Percentiles rank a stretch among this genome's conserved stretches.
phyloP scores from a whole-genome alignment of 2,113 vertebrate species.

The Phylloscopus trochiloides region DNA sequence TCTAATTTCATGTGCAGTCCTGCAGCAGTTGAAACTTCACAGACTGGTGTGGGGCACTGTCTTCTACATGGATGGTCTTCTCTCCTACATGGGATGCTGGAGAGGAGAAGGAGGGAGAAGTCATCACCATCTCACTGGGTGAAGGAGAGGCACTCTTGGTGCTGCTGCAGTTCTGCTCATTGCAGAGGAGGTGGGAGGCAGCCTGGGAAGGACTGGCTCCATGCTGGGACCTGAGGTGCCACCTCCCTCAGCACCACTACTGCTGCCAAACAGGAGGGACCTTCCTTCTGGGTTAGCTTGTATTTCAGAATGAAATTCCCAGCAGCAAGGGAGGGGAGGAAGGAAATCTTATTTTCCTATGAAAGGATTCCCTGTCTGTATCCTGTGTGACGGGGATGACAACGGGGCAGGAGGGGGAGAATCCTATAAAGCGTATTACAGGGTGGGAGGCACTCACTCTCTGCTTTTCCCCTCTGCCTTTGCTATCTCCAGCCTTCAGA shows the following conservation, averaged over 20 bases:
- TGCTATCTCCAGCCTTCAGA: background rate
- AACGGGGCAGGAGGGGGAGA: background rate
- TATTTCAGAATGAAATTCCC: background rate
- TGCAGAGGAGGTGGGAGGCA: background rate
- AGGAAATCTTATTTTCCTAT: background rate
- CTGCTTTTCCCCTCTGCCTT: background rate
- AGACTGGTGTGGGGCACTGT: background rate
- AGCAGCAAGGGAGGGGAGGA: background rate
- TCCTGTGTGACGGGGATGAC: background rate
- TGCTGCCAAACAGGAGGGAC: background rate
- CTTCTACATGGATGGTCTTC: no score
- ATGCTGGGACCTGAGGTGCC: background rate
- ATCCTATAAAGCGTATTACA: background rate
- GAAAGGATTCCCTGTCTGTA: background rate
- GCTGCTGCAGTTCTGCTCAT: accelerated
- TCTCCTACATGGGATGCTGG: background rate
- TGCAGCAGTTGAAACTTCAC: background rate
- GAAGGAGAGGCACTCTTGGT: background rate
- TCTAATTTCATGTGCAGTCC: background rate
- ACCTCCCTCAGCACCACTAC: accelerated
- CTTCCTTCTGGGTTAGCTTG: background rate
- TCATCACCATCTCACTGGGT: background rate
- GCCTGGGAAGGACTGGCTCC: background rate
- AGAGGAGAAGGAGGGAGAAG: background rate
- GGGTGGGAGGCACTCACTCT: background rate